A percentile compares a stretch with the other conserved stretches of the same genome.
Evolutionary conservation across 2,113 vertebrate species (phyloP).

Genomic region (Bambusicola thoracicus): DNA sequence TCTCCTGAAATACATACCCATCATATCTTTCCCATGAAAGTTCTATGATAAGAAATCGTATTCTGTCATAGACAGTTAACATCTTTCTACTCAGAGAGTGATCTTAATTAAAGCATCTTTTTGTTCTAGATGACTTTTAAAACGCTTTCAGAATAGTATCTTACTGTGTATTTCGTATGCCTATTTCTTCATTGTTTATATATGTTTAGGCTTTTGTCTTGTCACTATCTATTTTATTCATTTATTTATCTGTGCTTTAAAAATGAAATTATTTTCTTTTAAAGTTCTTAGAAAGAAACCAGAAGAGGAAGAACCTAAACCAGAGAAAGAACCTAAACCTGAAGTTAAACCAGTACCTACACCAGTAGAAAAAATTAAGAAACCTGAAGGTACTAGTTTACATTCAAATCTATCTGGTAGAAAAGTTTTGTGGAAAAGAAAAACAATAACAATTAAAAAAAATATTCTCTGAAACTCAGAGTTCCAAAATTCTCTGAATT

Average conservation of each 20-base stretch:
- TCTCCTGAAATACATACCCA: neutral
- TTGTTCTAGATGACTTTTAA: neutral
- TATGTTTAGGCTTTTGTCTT: constrained; percentile 11
- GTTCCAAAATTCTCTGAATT: neutral
- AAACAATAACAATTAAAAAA: neutral
- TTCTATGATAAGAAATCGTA: neutral
- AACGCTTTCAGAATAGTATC: neutral
- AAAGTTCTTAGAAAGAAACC: constrained; percentile 83
- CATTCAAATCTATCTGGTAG: neutral
- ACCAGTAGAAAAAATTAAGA: constrained; percentile 82
- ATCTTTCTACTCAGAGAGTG: neutral
- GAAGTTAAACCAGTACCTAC: constrained; percentile 79
- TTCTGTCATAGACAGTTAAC: neutral
- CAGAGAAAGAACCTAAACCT: constrained; percentile 79
- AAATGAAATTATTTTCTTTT: constrained; percentile 76
- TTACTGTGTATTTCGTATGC: neutral
- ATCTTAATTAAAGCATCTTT: neutral
- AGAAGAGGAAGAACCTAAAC: constrained; percentile 82
- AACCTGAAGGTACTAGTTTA: constrained; percentile 78
- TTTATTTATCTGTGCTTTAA: constrained; percentile 46
- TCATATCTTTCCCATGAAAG: neutral
- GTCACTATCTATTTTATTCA: constrained; percentile 2
- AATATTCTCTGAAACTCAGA: neutral
- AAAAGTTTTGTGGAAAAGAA: neutral
- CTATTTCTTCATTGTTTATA: neutral